These are phyloP conservation scores for Gymnosoma rotundatum DNA, from an alignment of 2,888 invertebrate species.

Conservation along the genomic window DNA sequence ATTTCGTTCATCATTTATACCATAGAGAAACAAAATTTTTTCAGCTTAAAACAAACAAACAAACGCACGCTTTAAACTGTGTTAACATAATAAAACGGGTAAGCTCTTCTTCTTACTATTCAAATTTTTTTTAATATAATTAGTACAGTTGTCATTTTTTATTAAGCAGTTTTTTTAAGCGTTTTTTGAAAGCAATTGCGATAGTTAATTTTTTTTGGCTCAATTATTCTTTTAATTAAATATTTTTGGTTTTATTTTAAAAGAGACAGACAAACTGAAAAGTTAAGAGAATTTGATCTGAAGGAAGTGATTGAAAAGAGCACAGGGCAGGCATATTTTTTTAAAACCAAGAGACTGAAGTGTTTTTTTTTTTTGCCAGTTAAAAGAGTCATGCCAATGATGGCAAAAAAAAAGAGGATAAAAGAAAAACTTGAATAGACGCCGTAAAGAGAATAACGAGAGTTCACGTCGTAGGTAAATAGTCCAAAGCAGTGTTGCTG, in stretches of 20 bases:
- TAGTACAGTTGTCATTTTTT: conserved; percentile 2
- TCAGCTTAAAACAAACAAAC: conserved; percentile 41
- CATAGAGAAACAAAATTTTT: conserved; percentile 31
- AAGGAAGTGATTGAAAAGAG: too few species aligned
- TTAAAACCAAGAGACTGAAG: too few species aligned
- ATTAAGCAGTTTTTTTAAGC: background rate
- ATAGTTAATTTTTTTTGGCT: conserved; percentile 37
- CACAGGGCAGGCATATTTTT: too few species aligned
- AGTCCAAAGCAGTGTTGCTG: too few species aligned
- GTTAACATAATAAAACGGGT: conserved; percentile 54
- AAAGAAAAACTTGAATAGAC: too few species aligned
- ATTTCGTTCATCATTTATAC: conserved; percentile 28
- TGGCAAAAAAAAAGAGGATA: too few species aligned
- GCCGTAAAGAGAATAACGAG: too few species aligned
- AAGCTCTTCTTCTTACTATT: conserved; percentile 43
- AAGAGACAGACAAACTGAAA: too few species aligned
- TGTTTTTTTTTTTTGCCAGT: too few species aligned
- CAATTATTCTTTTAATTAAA: conserved; percentile 2
- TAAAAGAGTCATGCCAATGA: too few species aligned
- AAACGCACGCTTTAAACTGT: conserved; percentile 61
- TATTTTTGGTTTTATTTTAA: background rate
- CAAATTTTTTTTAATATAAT: background rate
- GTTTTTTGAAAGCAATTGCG: conserved; percentile 43
- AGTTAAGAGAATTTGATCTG: too few species aligned
- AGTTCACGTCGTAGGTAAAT: too few species aligned